Evolutionary conservation across 2,888 invertebrate species (phyloP).

Genomic region (Drosophila helvetica): DNA sequence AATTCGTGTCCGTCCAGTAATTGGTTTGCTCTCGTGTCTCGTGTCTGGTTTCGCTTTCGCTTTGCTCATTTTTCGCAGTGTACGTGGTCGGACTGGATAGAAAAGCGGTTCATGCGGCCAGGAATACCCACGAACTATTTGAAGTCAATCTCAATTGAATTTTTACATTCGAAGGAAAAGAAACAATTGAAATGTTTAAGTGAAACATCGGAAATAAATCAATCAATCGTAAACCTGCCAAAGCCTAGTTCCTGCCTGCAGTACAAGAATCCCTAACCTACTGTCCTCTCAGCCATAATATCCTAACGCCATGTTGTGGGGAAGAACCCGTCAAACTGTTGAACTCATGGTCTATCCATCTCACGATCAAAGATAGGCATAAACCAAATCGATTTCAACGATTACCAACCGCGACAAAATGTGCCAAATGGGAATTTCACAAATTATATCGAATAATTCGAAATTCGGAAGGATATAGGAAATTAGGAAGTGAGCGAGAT

Average conservation of each 20-base stretch:
- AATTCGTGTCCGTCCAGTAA: constrained; percentile 21
- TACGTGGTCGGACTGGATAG: background rate
- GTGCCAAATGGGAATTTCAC: constrained; percentile 11
- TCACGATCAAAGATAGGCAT: background rate
- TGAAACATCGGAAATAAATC: too few relatives aligned
- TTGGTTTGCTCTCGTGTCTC: constrained; percentile 19
- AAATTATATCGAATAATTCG: constrained; percentile 16
- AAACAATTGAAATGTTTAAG: too few relatives aligned
- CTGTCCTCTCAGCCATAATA: too few relatives aligned
- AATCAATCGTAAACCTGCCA: too few relatives aligned
- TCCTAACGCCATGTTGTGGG: too few relatives aligned
- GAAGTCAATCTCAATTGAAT: too few relatives aligned
- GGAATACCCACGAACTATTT: too few relatives aligned
- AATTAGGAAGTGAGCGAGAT: background rate
- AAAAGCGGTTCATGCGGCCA: background rate
- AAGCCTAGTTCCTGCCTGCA: too few relatives aligned
- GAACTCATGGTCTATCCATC: background rate
- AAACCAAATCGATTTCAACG: background rate
- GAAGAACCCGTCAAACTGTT: too few relatives aligned
- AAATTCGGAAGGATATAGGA: too few relatives aligned
- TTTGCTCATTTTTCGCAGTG: background rate
- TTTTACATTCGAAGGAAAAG: too few relatives aligned
- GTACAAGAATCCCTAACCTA: too few relatives aligned
- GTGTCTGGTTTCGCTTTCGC: constrained; percentile 9
- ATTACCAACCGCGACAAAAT: background rate